A percentile compares a stretch with the other conserved stretches of the same genome.
phyloP scores from a whole-genome alignment of 2,888 invertebrate genomes.

The Phengaris arion region DNA sequence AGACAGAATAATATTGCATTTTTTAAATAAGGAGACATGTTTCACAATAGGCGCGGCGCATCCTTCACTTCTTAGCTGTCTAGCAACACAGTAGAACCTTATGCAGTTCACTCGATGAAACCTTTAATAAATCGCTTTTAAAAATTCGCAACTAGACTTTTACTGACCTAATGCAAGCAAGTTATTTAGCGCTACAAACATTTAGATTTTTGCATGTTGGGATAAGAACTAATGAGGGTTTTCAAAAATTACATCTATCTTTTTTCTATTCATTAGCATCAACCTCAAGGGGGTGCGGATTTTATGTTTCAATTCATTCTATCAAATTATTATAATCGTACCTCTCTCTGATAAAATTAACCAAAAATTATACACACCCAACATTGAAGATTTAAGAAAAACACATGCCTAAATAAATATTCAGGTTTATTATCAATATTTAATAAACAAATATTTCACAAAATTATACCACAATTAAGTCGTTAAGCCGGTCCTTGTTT shows the following conservation, averaged over 20 bases:
- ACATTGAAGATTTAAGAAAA: not conserved
- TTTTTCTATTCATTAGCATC: not conserved
- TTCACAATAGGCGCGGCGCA: not conserved
- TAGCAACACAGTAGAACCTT: conserved; percentile 53
- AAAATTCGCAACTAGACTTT: conserved; percentile 55
- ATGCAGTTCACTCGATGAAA: conserved; percentile 69
- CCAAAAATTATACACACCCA: not conserved
- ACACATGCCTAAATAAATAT: not conserved
- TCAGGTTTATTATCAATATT: conserved; percentile 24
- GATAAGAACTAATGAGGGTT: conserved; percentile 34
- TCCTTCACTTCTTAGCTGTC: not conserved
- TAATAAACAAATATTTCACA: not conserved
- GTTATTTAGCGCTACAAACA: conserved; percentile 32
- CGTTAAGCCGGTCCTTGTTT: conserved; percentile 23
- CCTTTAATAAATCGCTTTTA: conserved; percentile 70
- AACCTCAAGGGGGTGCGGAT: too few species aligned
- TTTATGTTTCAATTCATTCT: too few species aligned
- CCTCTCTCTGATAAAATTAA: not conserved
- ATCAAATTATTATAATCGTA: not conserved
- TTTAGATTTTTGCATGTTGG: conserved; percentile 31
- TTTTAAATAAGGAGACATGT: too few species aligned
- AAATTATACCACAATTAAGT: conserved; percentile 25
- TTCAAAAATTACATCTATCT: not conserved
- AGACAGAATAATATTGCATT: too few species aligned
- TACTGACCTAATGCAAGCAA: conserved; percentile 3